Conservation (phyloP, 92 coral and sea anemone genomes). For the Umimayanthus kanabou region DNA sequence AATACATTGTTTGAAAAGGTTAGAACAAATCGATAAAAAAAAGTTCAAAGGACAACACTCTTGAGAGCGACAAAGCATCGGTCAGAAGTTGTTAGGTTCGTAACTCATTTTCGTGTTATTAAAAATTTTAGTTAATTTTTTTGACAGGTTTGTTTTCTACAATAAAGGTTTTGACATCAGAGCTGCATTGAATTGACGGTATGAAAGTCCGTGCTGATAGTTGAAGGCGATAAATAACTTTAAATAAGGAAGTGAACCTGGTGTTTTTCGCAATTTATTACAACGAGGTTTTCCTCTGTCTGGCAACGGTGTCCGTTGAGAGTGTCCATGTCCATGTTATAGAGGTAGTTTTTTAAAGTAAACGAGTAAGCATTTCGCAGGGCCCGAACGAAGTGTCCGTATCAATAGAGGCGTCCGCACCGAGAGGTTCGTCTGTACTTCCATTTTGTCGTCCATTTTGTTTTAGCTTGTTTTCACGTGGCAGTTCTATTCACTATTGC, state of each 20-base stretch:
- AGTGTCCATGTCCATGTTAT: not conserved
- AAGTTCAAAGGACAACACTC: not conserved
- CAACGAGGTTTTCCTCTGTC: not conserved
- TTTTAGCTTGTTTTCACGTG: too few relatives aligned
- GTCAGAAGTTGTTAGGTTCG: not conserved
- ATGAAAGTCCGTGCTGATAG: too few relatives aligned
- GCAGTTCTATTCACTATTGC: too few relatives aligned
- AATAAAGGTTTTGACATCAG: conserved; percentile 9
- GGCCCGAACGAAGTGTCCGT: not conserved
- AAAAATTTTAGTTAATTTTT: conserved; percentile 8
- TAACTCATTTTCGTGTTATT: not conserved
- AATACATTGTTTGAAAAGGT: conserved; percentile 5
- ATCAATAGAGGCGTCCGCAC: not conserved
- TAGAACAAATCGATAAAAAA: not conserved
- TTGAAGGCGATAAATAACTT: not conserved
- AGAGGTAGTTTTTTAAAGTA: not conserved
- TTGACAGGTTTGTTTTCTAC: conserved; percentile 5
- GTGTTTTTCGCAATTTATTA: not conserved
- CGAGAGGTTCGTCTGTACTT: not conserved
- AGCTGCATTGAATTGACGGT: not conserved
- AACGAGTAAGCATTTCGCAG: too few relatives aligned
- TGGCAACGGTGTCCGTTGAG: not conserved
- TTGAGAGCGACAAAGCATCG: not conserved
- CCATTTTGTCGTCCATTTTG: not conserved
- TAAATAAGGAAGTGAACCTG: not conserved